Percentiles rank a stretch among this genome's conserved stretches.
phyloP scores from a whole-genome alignment of 2,113 vertebrate species.

The Pygoscelis adeliae region DNA sequence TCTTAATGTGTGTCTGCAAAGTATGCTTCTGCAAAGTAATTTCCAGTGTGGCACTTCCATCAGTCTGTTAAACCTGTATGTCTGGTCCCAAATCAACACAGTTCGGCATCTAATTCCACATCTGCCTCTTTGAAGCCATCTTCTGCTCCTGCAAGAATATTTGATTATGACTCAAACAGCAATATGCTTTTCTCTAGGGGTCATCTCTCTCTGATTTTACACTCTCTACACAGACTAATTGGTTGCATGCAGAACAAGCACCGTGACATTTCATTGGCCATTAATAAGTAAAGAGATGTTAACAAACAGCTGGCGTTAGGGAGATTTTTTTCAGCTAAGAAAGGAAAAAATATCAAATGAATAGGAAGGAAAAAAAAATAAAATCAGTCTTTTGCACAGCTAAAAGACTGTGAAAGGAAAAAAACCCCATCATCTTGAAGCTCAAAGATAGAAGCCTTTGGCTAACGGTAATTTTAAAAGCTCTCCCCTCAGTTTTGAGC shows the following conservation, averaged over 20 bases:
- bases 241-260: constrained; percentile 35
- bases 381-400: neutral
- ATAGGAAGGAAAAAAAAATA: neutral
- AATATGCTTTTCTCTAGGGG: constrained; percentile 49
- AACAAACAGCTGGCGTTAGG: neutral
- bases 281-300: constrained; percentile 24
- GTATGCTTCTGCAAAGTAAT: neutral
- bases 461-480: neutral
- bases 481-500: neutral
- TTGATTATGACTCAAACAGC: constrained; percentile 68
- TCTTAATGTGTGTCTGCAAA: neutral
- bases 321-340: neutral
- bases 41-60: neutral
- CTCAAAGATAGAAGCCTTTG: neutral
- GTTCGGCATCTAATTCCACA: constrained; percentile 30
- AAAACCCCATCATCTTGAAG: neutral
- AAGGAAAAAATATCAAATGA: neutral
- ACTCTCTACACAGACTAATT: constrained; percentile 41
- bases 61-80: neutral
- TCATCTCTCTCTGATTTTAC: constrained; percentile 35
- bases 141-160: constrained; percentile 20
- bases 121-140: constrained; percentile 62
- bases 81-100: neutral
- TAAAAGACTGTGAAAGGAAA: neutral
- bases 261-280: neutral